Percentiles rank a stretch among this genome's conserved stretches.
Evolutionary conservation across 1,140 invertebrate species (phyloP).

Genomic region (Oscheius sp.): DNA sequence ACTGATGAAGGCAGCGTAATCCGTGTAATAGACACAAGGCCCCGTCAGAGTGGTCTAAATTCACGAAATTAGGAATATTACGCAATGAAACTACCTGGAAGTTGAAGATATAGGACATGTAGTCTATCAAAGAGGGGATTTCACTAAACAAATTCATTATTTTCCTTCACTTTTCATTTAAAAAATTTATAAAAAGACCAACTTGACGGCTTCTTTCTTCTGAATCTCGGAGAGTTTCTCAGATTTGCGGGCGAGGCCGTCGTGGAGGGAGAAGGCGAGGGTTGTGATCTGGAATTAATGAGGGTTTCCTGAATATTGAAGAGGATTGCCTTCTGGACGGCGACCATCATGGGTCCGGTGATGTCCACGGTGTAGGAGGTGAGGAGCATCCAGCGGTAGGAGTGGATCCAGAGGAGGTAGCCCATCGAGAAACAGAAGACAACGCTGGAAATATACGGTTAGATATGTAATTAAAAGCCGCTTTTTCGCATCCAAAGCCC

Average conservation of each 20-base stretch:
- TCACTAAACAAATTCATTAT: too few relatives aligned
- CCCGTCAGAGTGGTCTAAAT: slow-evolving; percentile 77
- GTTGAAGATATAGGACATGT: slow-evolving; percentile 81
- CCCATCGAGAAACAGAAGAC: slow-evolving; percentile 74
- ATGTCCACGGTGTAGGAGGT: slow-evolving; percentile 83
- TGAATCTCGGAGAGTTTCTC: slow-evolving; percentile 71
- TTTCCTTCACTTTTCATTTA: background rate
- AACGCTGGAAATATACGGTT: slow-evolving; percentile 66
- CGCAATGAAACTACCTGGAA: slow-evolving; percentile 67
- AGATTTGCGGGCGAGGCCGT: slow-evolving; percentile 72
- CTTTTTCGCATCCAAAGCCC: too few relatives aligned
- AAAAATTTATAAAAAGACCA: background rate
- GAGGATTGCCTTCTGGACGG: slow-evolving; percentile 81
- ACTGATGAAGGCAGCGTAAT: slow-evolving; percentile 77
- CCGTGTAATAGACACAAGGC: slow-evolving; percentile 83
- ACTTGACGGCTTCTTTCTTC: slow-evolving; percentile 70
- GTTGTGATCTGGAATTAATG: slow-evolving; percentile 70
- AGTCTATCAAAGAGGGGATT: slow-evolving; percentile 75
- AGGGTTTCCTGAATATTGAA: background rate
- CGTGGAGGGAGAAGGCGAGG: slow-evolving; percentile 83
- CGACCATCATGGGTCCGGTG: slow-evolving; percentile 92
- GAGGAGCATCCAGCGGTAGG: slow-evolving; percentile 82
- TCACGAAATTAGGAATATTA: background rate
- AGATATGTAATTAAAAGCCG: too few relatives aligned
- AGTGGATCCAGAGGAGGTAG: slow-evolving; percentile 80